Evolutionary conservation across 2,113 vertebrate species (phyloP).

Genomic region (Motacilla tschutschensis): DNA sequence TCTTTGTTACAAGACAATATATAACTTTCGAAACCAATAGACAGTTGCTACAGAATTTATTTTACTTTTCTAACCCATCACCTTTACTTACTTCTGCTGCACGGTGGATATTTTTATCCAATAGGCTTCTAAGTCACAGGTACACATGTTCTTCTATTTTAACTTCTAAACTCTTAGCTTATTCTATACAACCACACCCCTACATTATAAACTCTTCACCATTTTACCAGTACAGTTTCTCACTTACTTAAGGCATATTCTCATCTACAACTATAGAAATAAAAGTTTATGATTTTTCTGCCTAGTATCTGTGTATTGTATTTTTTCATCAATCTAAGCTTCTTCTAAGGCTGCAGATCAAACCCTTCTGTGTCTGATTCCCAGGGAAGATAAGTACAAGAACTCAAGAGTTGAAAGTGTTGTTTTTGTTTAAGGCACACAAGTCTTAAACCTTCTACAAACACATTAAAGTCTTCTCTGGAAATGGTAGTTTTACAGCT

Average conservation of each 20-base stretch:
- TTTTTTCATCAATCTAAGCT: not conserved
- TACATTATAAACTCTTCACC: not conserved
- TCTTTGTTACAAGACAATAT: not conserved
- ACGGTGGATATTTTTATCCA: not conserved
- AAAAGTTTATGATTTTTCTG: not conserved
- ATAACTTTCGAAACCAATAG: not conserved
- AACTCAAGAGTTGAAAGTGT: not conserved
- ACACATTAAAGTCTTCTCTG: not conserved
- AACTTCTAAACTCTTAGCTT: not conserved
- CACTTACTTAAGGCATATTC: not conserved
- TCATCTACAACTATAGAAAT: not conserved
- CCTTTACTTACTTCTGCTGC: not conserved
- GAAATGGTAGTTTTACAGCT: not conserved
- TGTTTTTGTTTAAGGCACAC: not conserved
- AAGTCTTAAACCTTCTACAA: not conserved
- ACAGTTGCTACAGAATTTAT: not conserved
- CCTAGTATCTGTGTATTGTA: not conserved
- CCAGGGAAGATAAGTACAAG: not conserved
- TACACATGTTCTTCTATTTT: not conserved
- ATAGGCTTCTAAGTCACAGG: not conserved
- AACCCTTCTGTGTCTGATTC: not conserved
- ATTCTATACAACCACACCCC: not conserved
- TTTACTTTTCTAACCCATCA: not conserved
- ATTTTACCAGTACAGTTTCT: not conserved
- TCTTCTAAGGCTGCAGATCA: not conserved